Evolutionary conservation across 64 coral and sea anemone species (phyloP).

Genomic region (Montipora cactus): DNA sequence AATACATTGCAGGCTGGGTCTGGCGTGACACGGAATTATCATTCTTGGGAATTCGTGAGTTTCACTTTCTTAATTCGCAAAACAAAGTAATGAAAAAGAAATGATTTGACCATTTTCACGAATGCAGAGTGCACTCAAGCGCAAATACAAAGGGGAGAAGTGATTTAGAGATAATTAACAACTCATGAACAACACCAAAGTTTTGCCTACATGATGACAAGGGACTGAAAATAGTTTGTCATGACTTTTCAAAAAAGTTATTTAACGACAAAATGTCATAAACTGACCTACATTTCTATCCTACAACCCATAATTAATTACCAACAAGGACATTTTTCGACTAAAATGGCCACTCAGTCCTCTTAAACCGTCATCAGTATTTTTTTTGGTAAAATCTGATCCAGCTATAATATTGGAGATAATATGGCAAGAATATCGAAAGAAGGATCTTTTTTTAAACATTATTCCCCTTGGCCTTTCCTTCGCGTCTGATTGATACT

Average conservation of each 20-base stretch:
- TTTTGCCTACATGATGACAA: too few relatives aligned
- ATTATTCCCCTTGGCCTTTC: too few relatives aligned
- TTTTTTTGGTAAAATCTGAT: too few relatives aligned
- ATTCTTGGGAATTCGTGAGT: background rate
- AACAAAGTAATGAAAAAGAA: background rate
- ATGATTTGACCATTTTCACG: background rate
- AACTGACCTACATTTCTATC: too few relatives aligned
- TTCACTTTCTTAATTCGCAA: background rate
- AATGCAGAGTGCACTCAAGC: background rate
- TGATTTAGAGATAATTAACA: constrained; percentile 35
- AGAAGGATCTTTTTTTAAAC: too few relatives aligned
- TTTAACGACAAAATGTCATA: background rate
- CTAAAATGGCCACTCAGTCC: too few relatives aligned
- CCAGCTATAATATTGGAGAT: too few relatives aligned
- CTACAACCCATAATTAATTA: too few relatives aligned
- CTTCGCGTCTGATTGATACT: too few relatives aligned
- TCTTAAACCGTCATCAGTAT: too few relatives aligned
- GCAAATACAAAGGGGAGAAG: background rate
- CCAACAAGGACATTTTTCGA: too few relatives aligned
- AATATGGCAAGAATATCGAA: too few relatives aligned
- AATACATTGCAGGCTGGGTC: background rate
- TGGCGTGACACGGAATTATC: background rate
- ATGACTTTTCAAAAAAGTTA: background rate
- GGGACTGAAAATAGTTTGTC: background rate
- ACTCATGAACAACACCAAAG: background rate